phyloP scores from a whole-genome alignment of 2,113 vertebrate species.

The Microtus pennsylvanicus region DNA sequence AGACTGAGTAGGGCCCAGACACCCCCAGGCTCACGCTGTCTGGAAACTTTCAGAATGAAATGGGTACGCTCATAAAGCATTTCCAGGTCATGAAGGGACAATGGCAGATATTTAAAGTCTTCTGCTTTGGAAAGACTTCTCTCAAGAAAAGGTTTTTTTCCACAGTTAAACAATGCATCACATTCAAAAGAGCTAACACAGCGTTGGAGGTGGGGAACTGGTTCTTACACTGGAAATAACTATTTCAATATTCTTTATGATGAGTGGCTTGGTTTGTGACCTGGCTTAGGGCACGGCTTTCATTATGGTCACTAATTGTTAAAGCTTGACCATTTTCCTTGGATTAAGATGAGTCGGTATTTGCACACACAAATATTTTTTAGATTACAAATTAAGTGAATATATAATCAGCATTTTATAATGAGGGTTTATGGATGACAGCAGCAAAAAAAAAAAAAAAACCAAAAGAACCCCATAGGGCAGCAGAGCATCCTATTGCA shows the following conservation, averaged over 20 bases:
- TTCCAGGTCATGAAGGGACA: neutral
- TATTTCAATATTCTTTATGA: neutral
- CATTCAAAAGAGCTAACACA: neutral
- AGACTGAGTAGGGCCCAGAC: too few relatives aligned
- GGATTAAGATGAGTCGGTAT: neutral
- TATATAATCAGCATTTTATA: slow-evolving; percentile 30
- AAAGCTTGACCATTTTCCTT: neutral
- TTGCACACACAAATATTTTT: slow-evolving; percentile 23
- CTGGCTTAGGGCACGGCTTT: neutral
- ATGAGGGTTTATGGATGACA: neutral
- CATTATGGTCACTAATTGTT: slow-evolving; percentile 44
- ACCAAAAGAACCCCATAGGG: accelerated
- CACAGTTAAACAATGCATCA: neutral
- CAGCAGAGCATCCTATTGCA: neutral
- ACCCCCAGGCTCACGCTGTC: neutral
- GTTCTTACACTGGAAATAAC: neutral
- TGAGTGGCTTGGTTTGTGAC: neutral
- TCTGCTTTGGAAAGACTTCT: slow-evolving; percentile 7
- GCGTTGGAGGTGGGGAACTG: neutral
- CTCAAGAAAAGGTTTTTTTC: neutral
- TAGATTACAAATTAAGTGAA: slow-evolving; percentile 11
- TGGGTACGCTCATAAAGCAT: neutral
- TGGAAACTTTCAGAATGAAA: neutral
- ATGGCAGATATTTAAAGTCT: neutral
- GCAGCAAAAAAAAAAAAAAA: too few relatives aligned